phyloP scores from a whole-genome alignment of 2,888 invertebrate genomes.

The Bunonema sp. region DNA sequence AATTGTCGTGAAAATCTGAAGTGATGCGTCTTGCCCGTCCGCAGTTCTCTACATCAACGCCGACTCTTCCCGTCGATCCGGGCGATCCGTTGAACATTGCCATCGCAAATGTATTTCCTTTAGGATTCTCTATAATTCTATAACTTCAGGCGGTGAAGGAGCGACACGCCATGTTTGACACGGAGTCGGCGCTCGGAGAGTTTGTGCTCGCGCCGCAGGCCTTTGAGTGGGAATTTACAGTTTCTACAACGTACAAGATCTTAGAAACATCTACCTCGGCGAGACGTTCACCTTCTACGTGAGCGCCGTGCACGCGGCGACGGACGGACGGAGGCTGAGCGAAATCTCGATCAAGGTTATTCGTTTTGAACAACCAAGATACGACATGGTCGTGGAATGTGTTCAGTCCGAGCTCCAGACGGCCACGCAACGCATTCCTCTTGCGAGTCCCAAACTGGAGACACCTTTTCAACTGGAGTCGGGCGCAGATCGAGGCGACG shows the following conservation, averaged over 20 bases:
- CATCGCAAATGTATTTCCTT: no score
- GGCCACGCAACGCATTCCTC: conserved; percentile 65
- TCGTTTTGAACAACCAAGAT: neutral
- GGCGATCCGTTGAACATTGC: conserved; percentile 19
- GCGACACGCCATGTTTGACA: no score
- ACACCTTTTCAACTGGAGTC: conserved; percentile 51
- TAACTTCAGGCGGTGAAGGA: no score
- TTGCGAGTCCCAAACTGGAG: conserved; percentile 50
- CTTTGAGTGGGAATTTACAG: conserved; percentile 58
- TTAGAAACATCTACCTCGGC: conserved; percentile 78
- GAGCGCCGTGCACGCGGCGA: conserved; percentile 79
- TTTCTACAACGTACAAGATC: conserved; percentile 13
- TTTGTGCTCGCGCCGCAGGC: conserved; percentile 82
- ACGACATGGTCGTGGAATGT: neutral
- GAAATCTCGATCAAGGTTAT: no score
- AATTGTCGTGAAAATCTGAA: no score
- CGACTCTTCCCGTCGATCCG: conserved; percentile 64
- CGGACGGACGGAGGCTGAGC: conserved; percentile 72
- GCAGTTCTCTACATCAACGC: conserved; percentile 62
- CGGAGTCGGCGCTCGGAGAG: conserved; percentile 60
- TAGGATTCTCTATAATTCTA: no score
- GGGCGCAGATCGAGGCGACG: conserved; percentile 76
- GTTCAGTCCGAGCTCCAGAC: conserved; percentile 77
- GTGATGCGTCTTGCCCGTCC: conserved; percentile 90
- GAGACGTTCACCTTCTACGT: conserved; percentile 95